These are phyloP conservation scores for Chaenodraco wilsoni DNA, from an alignment of 2,797 vertebrate species.

Conservation along the genomic window DNA sequence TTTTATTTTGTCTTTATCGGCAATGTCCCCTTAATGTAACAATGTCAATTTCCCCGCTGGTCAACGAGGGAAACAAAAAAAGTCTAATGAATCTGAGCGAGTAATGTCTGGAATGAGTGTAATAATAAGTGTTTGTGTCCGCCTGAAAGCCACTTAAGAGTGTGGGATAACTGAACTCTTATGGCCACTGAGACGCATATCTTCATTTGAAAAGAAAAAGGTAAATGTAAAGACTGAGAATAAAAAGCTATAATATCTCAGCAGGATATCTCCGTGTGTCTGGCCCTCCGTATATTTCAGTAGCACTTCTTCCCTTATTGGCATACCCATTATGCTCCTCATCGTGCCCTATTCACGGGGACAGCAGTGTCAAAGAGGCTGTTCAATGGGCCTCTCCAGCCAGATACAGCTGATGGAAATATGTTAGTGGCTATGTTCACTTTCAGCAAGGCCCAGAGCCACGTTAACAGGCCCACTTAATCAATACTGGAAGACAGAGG, in stretches of 20 bases:
- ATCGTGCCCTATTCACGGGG: slow-evolving; percentile 56
- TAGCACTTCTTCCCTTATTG: slow-evolving; percentile 58
- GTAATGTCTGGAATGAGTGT: not conserved
- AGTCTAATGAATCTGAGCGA: not conserved
- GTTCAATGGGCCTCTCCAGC: slow-evolving; percentile 63
- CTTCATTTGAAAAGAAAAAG: not conserved
- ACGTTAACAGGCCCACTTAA: slow-evolving; percentile 71
- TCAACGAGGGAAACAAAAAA: too few species aligned
- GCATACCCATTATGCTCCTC: slow-evolving; percentile 69
- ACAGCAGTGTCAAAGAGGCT: slow-evolving; percentile 62
- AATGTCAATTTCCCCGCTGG: too few species aligned
- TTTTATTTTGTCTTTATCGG: too few species aligned
- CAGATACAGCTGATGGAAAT: slow-evolving; percentile 53
- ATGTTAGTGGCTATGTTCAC: slow-evolving; percentile 65
- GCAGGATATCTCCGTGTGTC: slow-evolving; percentile 13
- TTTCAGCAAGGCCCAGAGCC: slow-evolving; percentile 71
- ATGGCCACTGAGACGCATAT: not conserved
- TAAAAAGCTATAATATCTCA: slow-evolving; percentile 5
- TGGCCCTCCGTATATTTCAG: slow-evolving; percentile 40
- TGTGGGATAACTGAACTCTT: not conserved
- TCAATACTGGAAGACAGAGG: slow-evolving; percentile 81
- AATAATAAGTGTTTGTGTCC: not conserved
- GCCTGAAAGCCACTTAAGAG: not conserved
- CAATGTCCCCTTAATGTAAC: too few species aligned
- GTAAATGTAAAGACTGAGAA: not conserved